Evolutionary conservation across 2,888 invertebrate genomes (phyloP), one percentile per base, ranked within the genome.

Genomic region (Pachliopta kotzebuea): DNA sequence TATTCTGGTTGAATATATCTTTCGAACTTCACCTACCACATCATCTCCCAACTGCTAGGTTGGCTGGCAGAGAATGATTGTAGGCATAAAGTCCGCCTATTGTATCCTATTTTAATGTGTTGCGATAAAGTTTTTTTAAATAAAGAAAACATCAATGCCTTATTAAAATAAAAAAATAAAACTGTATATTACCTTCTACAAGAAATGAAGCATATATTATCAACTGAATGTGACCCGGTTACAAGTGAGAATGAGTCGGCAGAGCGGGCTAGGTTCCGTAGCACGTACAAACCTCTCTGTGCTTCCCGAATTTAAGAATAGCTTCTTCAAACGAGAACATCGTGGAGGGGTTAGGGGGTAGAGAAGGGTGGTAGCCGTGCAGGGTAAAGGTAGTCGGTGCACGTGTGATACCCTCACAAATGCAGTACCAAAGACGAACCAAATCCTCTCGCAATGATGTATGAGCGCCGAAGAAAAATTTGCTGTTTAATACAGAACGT

Each of bases 241-340:
- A 11, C 31, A 4, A 18, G 37, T 52, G 56, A 49, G 52, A 53
- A 64, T 56, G 60, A 24, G 29, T 26, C 52, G 55, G 29, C 52
- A 20, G 50, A 52, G 37, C 31, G 52, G 37, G 7, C 55, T 21
- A n/a, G 20, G 49, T 49, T 18, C 17, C 64, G 42, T 31, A 52
- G 58, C 60, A 64, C 60, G 63, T 64, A 37, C 49, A 29, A 31
- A 53, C 55, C 17, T 21, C 59, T 56, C 52, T 45, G 56, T 60
- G 60, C 60, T 56, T 24, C 31, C 21, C 56, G 60, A 64, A 64
- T 64, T 64, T 56, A 56, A 60, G 64, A 64, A 64, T 59, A 63
- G 60, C 37, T 65, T 53, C 56, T 56, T 23, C 62, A 57, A 62
- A 62, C 62, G 50, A 24, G 42, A 57, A 26, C 56, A 57, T 62